Evolutionary conservation across 37 sponge, comb jelly and placozoan species (phyloP).

Genomic region (Oopsacas minuta): DNA sequence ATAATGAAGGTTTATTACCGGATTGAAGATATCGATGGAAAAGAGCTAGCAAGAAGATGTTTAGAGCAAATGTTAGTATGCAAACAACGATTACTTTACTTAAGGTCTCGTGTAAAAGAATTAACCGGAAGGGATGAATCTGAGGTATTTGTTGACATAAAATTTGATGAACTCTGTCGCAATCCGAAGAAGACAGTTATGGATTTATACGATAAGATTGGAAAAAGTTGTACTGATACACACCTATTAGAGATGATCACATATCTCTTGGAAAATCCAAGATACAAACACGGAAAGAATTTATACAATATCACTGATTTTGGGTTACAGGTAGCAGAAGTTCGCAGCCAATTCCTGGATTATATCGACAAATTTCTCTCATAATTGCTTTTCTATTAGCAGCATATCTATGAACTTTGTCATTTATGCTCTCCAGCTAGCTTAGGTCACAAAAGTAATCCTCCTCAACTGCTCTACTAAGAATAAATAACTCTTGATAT

Average conservation of each 20-base stretch:
- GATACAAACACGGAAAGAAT: neutral
- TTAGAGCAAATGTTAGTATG: neutral
- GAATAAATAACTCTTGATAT: no score
- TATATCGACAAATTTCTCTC: neutral
- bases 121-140: conserved; percentile 1
- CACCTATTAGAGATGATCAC: neutral
- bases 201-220: neutral
- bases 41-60: neutral
- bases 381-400: no score
- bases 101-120: conserved; percentile 4
- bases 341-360: neutral
- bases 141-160: neutral
- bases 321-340: neutral
- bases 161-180: neutral
- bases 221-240: neutral
- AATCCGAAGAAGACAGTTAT: neutral
- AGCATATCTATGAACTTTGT: no score
- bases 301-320: neutral
- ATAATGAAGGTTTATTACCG: neutral
- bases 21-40: neutral
- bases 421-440: no score
- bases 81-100: neutral
- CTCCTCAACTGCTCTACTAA: no score
- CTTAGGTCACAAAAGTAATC: no score
- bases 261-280: neutral